A percentile compares a stretch with the other conserved stretches of the same genome.
Evolutionary conservation across 1,140 invertebrate genomes (phyloP).

Genomic region (Halesus radiatus): DNA sequence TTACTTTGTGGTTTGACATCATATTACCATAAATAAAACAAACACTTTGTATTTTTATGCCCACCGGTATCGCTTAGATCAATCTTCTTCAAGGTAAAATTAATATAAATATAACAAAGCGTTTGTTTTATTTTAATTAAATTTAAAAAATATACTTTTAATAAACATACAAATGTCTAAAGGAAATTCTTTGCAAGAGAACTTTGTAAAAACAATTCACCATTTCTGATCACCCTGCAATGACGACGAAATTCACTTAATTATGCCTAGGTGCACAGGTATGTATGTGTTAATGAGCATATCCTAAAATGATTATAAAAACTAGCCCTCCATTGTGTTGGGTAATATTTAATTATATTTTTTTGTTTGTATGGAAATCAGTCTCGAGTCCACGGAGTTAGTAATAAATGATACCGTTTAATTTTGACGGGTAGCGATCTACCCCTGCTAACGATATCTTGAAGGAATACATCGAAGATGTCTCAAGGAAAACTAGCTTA

Average conservation of each 20-base stretch:
- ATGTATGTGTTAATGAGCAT: conserved; percentile 54
- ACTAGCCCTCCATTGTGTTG: conserved; percentile 37
- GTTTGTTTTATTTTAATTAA: too few species aligned
- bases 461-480: too few species aligned
- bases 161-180: too few species aligned
- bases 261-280: conserved; percentile 6
- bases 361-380: conserved; percentile 34
- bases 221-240: conserved; percentile 33
- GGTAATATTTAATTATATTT: conserved; percentile 39
- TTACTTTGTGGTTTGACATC: too few species aligned
- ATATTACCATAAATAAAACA: too few species aligned
- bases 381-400: not conserved
- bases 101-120: too few species aligned
- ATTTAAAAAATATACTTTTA: too few species aligned
- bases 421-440: conserved; percentile 14
- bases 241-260: conserved; percentile 46
- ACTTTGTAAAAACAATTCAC: not conserved
- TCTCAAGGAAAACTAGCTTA: too few species aligned
- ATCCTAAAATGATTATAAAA: conserved; percentile 50
- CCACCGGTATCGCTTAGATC: too few species aligned
- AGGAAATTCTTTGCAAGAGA: too few species aligned
- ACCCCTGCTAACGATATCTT: conserved; percentile 21
- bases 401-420: conserved; percentile 28
- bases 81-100: too few species aligned
- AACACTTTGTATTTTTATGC: too few species aligned